Evolutionary conservation across 2,888 invertebrate genomes (phyloP), one percentile per base, ranked within the genome.

Genomic region (Cinara cedri): DNA sequence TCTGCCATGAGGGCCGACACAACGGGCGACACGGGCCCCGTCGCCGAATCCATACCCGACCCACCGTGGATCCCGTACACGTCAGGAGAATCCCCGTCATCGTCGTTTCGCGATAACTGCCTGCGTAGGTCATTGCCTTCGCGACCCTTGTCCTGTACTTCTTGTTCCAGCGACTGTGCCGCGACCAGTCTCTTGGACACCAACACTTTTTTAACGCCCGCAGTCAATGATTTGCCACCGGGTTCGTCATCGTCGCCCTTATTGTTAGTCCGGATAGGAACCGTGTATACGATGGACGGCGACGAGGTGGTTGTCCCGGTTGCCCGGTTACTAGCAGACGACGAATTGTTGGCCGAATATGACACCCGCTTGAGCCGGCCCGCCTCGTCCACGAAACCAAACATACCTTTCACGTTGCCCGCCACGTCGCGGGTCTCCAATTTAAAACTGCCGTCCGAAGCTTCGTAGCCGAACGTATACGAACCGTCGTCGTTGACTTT

Each of bases 371-470:
- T 93, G 81, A 93, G 90, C 85, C 92, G 90, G 10, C 94, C 93
- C 84, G 90, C 89, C 81, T 90, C 90, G 84, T 93, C 93, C 70
- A 93, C 88, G 85, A 92, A 94, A 62, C 94, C 94, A 84, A 93
- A 94, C 72, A 93, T 93, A 57, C 93, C 93, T 85, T 93, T 93
- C 82, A 93, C 91, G 85, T 93, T 92, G 11, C 93, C 93, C 82
- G 90, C 87, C 68, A 92, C 91, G 85, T 93, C 93, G 82, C 93
- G 88, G 84, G 92, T 93, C 86, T 93, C 93, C 81, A 93, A 93
- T 87, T 94, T 93, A 86, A 93, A 94, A 0, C 93, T 92, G 4
- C 94, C 94, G 85, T 94, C 94, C 70, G 92, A 93, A 3, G 93
- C 93, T 87, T 94, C 94, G 84, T 93, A 94, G 1, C 94, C 94